Evolutionary conservation across 1,140 invertebrate species (phyloP).

Genomic region (Augochlora pura): DNA sequence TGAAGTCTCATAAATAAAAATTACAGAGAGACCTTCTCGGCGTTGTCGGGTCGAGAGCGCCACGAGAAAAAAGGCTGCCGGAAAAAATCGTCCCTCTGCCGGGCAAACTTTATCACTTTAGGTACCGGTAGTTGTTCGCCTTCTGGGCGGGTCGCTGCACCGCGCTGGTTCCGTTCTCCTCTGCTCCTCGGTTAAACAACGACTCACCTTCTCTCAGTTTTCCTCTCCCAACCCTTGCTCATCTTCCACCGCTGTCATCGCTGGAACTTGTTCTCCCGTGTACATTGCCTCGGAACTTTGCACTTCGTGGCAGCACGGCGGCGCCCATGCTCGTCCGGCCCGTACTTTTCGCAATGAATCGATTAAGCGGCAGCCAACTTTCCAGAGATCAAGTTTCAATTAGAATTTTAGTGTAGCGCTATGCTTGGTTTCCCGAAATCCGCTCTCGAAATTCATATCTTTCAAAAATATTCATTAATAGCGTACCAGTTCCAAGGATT

Average conservation of each 20-base stretch:
- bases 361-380: slow-evolving; percentile 39
- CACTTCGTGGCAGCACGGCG: slow-evolving; percentile 41
- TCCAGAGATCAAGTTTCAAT: slow-evolving; percentile 34
- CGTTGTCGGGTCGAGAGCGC: neutral
- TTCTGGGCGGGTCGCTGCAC: neutral
- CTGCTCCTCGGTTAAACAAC: slow-evolving; percentile 25
- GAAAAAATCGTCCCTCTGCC: slow-evolving; percentile 56
- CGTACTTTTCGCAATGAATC: slow-evolving; percentile 66
- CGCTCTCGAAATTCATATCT: too few relatives aligned
- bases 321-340: too few relatives aligned
- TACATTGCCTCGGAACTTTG: slow-evolving; percentile 63
- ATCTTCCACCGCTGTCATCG: neutral
- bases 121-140: slow-evolving; percentile 3
- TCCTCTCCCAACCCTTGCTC: neutral
- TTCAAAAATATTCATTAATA: too few relatives aligned
- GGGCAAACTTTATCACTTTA: slow-evolving; percentile 66
- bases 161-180: neutral
- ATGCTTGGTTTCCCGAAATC: too few relatives aligned
- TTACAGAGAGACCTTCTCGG: slow-evolving; percentile 38
- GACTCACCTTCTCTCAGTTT: neutral
- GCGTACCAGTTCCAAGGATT: too few relatives aligned
- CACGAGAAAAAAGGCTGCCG: slow-evolving; percentile 17
- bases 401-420: neutral
- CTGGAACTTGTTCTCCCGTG: slow-evolving; percentile 2
- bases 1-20: slow-evolving; percentile 67